A percentile compares a stretch with the other conserved stretches of the same genome.
Evolutionary conservation across 1,140 invertebrate genomes (phyloP).

Genomic region (Coenobita brevimanus): DNA sequence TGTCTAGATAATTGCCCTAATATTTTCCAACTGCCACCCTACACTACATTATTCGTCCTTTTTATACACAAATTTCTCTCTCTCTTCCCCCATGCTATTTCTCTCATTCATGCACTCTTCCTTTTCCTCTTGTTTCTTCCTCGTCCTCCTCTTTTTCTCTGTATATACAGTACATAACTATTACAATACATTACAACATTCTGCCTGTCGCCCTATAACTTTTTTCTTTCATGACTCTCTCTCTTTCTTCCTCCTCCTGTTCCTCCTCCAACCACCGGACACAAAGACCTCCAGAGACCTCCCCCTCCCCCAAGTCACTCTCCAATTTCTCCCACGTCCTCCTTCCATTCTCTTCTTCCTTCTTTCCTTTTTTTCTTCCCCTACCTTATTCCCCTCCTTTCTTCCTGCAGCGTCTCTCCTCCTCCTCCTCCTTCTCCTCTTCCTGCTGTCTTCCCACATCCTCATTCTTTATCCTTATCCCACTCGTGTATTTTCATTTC

Average conservation of each 20-base stretch:
- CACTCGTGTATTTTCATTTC: not conserved
- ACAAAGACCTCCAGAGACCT: not conserved
- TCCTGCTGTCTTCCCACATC: not conserved
- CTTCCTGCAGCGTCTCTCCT: not conserved
- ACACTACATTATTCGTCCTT: too few species aligned
- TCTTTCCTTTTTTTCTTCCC: too few species aligned
- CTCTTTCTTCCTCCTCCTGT: not conserved
- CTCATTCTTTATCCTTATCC: not conserved
- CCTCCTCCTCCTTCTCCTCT: slow-evolving; percentile 9
- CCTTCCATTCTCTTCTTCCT: not conserved
- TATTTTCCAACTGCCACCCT: too few species aligned
- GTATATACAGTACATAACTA: too few species aligned
- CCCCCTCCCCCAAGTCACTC: not conserved
- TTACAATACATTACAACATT: slow-evolving; percentile 1
- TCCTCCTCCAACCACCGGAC: not conserved
- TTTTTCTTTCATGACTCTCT: not conserved
- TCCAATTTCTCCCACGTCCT: not conserved
- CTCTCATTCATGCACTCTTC: too few species aligned
- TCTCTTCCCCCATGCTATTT: too few species aligned
- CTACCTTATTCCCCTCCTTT: not conserved
- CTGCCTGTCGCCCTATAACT: not conserved
- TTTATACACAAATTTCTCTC: too few species aligned
- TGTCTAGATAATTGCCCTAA: too few species aligned
- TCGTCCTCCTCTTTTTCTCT: too few species aligned
- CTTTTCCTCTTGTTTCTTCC: too few species aligned